A percentile compares a stretch with the other conserved stretches of the same genome.
These are phyloP conservation scores for Limenitis camilla DNA, from an alignment of 2,888 invertebrate species.

Conservation along the genomic window DNA sequence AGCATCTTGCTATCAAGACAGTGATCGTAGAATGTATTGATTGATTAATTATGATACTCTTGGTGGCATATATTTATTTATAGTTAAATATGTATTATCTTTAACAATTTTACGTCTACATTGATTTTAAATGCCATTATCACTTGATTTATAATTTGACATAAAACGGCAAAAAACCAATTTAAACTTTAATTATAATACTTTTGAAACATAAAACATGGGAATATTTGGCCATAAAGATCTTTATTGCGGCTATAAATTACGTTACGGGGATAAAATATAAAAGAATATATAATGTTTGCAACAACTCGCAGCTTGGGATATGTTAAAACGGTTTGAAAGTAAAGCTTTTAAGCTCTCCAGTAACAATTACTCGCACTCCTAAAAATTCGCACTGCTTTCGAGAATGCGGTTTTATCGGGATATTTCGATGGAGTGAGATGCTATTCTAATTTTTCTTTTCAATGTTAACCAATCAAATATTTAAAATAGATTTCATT, in stretches of 20 bases:
- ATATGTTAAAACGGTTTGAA: constrained; percentile 25
- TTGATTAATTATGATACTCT: too few species aligned
- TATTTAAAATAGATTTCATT: too few species aligned
- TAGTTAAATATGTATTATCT: too few species aligned
- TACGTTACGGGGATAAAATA: constrained; percentile 2
- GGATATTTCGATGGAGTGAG: constrained; percentile 20
- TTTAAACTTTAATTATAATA: background rate
- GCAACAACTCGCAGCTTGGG: constrained; percentile 11
- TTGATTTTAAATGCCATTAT: too few species aligned
- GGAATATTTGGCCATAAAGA: background rate
- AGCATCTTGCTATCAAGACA: too few species aligned
- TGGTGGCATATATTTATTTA: too few species aligned
- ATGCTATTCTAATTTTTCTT: constrained; percentile 11
- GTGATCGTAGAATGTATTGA: too few species aligned
- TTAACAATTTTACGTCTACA: too few species aligned
- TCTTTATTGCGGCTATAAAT: background rate
- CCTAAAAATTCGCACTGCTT: constrained; percentile 20
- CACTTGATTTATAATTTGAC: too few species aligned
- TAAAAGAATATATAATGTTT: constrained; percentile 8
- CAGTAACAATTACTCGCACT: constrained; percentile 46
- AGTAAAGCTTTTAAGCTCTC: constrained; percentile 59
- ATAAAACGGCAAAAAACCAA: background rate
- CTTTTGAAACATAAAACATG: background rate
- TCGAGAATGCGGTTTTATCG: constrained; percentile 16
- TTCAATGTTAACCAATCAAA: too few species aligned